Evolutionary conservation across 2,113 vertebrate species (phyloP), one percentile per base, ranked within the genome.

Genomic region (Conger conger): DNA sequence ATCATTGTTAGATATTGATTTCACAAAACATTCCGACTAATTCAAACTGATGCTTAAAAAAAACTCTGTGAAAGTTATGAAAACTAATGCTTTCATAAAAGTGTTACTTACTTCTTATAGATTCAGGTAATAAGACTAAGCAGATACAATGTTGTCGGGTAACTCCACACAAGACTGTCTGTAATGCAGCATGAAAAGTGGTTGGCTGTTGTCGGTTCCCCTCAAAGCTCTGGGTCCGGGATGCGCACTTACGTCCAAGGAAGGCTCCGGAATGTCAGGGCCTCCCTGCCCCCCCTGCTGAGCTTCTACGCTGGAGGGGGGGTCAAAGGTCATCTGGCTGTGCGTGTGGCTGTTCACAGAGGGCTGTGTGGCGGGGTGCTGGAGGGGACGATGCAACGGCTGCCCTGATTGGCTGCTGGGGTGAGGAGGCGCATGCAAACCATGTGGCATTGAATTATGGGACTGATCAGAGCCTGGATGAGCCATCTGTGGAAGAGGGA

Each of bases 221-320:
- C 1, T 20, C 23, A 3, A 23, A 23, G 57, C 2, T 18, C 63
- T 13, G n/a, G 27, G 85, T 90, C 88, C 85, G 54, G 30, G 33
- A 50, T 15, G 36, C 92, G 91, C 94, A 99, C 98, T 98, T 96
- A 99, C 98, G 93, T 99, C 97, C 96, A 99, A 96, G 89, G 98
- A 99, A 90, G 98, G 97, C 93, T 99, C 98, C 81, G 97, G 97
- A 96, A 99, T 99, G 94, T 99, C 98, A 17, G 98, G 96, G 82
- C 96, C 94, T 94, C 97, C 97, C 95, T 96, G 98, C 83, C 96
- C 94, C 92, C 96, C 97, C 85, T 96, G 95, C 93, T 97, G 97
- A 94, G 96, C 96, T 92, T 99, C 97, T 96, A 98, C 95, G 94
- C 95, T 96, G 94, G 96, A 95, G 93, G 97, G 96, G 91, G 97